Base-by-base conservation (phyloP, 2,888 invertebrate species). In the Periphyllus acericola region DNA sequence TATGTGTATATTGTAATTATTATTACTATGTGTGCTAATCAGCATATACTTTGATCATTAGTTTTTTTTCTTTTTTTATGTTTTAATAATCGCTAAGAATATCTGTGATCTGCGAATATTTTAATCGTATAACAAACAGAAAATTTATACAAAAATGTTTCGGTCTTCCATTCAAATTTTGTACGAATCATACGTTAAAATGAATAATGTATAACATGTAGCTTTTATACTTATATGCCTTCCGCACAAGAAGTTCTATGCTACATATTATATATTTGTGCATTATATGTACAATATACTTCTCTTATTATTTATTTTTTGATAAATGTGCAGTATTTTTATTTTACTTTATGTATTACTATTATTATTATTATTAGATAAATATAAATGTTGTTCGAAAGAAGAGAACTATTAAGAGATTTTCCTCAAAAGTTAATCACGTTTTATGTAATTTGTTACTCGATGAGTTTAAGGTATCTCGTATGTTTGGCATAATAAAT, bases 91-190 rank as follows among this genome's bases (percentile, higher is more conserved):
- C 29, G 29, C 55, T 71, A 81, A 80, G 86, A 60, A 74, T 86
- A 79, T 80, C 86, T 87, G 86, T 87, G 86, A 80, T 87, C 60
- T 81, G 71, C 76, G 25, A 84, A 68, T 87, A 74, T 80, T 87
- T 80, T 29, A 80, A 46, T 81, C 72, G 86, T 79, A 1, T 76
- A 66, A 32, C 36, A 60, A 74, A 66, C 34, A n/a, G n/a, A 83
- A 34, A 55, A 19, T 21, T 83, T 34, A 74, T 72, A n/a, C 29
- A 19, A 72, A 36, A 34, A 72, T 52, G n/a, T 83, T 74, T 74
- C 34, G 34, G 72, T 83, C 72, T 74, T 72, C 82, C 71, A 52
- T 55, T 83, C n/a, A 6, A 72, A 55, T 72, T 72, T 72, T 72
- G n/a, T 83, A 55, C 34, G 34, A 34, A 82, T 55, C 19, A 36